These are phyloP conservation scores for Xenopus petersii DNA, from an alignment of 2,797 vertebrate species.

Conservation along the genomic window DNA sequence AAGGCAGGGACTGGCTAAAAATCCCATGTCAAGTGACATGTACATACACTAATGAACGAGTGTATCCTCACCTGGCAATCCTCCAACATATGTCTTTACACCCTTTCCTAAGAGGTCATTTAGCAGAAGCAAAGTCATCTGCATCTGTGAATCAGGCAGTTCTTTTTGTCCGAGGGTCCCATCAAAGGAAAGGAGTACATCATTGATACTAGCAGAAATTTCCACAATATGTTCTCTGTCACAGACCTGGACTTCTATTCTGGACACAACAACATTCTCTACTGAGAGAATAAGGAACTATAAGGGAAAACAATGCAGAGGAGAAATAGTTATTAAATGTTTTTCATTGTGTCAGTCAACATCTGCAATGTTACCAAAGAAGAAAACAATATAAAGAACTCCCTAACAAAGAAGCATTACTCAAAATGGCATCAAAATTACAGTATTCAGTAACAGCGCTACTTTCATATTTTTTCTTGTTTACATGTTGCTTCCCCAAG, in stretches of 20 bases:
- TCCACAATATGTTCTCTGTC: conserved; percentile 81
- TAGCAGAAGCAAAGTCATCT: conserved; percentile 66
- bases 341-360: too few species aligned
- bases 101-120: conserved; percentile 56
- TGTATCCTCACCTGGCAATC: conserved; percentile 79
- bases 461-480: too few species aligned
- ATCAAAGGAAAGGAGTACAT: conserved; percentile 75
- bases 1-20: too few species aligned
- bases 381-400: background rate
- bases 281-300: conserved; percentile 82
- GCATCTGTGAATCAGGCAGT: conserved; percentile 58
- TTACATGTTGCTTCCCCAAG: too few species aligned
- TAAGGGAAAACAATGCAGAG: conserved; percentile 14
- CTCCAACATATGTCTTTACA: conserved; percentile 84
- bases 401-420: too few species aligned
- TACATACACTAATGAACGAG: background rate
- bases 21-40: too few species aligned
- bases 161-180: conserved; percentile 69
- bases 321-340: too few species aligned
- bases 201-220: conserved; percentile 68
- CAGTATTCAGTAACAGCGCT: too few species aligned
- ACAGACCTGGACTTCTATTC: conserved; percentile 75
- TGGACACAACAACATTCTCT: conserved; percentile 72
- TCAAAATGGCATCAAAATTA: too few species aligned
- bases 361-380: too few species aligned